phyloP scores from a whole-genome alignment of 2,797 vertebrate species.

The Gephyroberyx darwinii region DNA sequence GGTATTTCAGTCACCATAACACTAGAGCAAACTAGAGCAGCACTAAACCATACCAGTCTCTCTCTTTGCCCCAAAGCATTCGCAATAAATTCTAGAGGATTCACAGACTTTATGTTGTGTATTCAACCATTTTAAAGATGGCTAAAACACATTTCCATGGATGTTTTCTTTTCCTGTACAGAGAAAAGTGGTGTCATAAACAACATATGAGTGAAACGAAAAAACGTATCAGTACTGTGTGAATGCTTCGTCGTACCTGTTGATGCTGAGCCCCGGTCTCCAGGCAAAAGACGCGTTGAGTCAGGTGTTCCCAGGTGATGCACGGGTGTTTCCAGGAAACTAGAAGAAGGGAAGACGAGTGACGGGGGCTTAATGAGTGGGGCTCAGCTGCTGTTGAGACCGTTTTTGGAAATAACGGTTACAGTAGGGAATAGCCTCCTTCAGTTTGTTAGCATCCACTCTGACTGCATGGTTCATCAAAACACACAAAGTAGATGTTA shows the following conservation, averaged over 20 bases:
- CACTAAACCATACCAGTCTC: not conserved
- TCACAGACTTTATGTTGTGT: no score
- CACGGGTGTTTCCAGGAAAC: slow-evolving; percentile 22
- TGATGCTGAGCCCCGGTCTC: slow-evolving; percentile 15
- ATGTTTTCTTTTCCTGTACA: not conserved
- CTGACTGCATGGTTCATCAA: not conserved
- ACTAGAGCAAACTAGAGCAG: slow-evolving; percentile 7
- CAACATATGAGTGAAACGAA: no score
- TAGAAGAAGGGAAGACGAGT: slow-evolving; percentile 12
- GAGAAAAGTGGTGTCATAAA: not conserved
- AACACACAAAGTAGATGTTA: not conserved
- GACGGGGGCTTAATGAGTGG: slow-evolving; percentile 37
- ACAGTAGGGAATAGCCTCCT: slow-evolving; percentile 11
- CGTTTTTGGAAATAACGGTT: slow-evolving; percentile 9
- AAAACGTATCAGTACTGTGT: not conserved
- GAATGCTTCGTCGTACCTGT: slow-evolving; percentile 21
- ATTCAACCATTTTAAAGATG: no score
- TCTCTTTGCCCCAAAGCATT: not conserved
- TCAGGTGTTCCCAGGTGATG: slow-evolving; percentile 43
- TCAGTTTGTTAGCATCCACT: not conserved
- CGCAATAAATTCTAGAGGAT: not conserved
- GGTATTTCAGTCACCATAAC: not conserved
- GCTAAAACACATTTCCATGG: not conserved
- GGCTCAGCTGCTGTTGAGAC: slow-evolving; percentile 43
- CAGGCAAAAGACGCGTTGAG: slow-evolving; percentile 21